Evolutionary conservation across 2,797 vertebrate species (phyloP).

Genomic region (Sebastes itinus): DNA sequence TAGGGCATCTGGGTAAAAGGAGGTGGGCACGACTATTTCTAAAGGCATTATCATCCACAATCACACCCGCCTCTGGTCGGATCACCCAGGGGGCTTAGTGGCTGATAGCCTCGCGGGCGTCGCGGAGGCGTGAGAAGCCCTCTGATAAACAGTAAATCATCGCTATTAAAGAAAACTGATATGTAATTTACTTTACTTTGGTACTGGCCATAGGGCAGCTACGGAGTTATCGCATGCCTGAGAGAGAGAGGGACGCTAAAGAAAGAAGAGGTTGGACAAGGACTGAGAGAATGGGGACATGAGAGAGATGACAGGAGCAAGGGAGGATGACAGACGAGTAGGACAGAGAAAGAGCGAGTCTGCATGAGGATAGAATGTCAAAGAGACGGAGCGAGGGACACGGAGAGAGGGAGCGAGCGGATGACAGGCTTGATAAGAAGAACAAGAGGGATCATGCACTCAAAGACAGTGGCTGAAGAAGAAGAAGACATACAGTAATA

Average conservation of each 20-base stretch:
- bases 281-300: constrained; percentile 46
- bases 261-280: constrained; percentile 27
- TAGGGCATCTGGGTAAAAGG: constrained; percentile 19
- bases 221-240: not conserved
- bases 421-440: constrained; percentile 37
- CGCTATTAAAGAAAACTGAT: not conserved
- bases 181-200: constrained; percentile 6
- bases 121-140: not conserved
- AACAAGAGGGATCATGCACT: constrained; percentile 35
- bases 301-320: constrained; percentile 42
- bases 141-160: constrained; percentile 2
- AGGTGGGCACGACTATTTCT: constrained; percentile 1
- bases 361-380: constrained; percentile 49
- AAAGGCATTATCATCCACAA: constrained; percentile 30
- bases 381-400: constrained; percentile 29
- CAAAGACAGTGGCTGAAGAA: constrained; percentile 25
- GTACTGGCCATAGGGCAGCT: constrained; percentile 1
- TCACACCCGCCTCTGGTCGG: constrained; percentile 12
- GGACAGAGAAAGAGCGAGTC: constrained; percentile 23
- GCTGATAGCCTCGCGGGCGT: constrained; percentile 14
- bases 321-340: constrained; percentile 51
- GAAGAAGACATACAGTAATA: constrained; percentile 9
- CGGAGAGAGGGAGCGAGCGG: not conserved
- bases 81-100: constrained; percentile 11
- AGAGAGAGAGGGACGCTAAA: constrained; percentile 17